Percentiles rank a stretch among this genome's conserved stretches.
Evolutionary conservation across 2,888 invertebrate genomes (phyloP).

Genomic region (Elegia similella): DNA sequence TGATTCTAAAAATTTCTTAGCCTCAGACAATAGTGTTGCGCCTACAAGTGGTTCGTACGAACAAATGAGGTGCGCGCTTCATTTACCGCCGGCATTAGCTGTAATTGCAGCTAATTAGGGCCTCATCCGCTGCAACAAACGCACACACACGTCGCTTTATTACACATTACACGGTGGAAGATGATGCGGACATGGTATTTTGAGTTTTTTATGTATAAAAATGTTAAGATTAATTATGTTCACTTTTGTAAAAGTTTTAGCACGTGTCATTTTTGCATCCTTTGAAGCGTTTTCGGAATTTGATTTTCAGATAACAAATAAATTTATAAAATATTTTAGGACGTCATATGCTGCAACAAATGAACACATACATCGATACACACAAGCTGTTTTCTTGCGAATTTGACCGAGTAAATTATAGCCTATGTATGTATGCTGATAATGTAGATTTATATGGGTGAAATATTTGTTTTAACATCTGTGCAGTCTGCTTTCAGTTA

Average conservation of each 20-base stretch:
- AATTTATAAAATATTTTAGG: no score
- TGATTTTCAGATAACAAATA: no score
- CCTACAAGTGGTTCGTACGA: slow-evolving; percentile 25
- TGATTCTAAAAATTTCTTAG: neutral
- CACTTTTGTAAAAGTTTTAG: neutral
- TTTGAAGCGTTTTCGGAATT: no score
- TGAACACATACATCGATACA: no score
- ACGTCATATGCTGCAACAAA: no score
- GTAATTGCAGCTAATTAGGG: slow-evolving; percentile 74
- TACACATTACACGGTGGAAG: slow-evolving; percentile 30
- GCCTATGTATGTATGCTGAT: no score
- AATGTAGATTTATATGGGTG: no score
- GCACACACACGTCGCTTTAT: slow-evolving; percentile 37
- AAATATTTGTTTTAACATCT: no score
- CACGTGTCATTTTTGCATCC: no score
- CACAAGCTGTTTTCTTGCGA: no score
- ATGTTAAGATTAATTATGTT: neutral
- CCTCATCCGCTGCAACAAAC: slow-evolving; percentile 60
- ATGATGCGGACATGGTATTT: slow-evolving; percentile 26
- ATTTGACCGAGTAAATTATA: no score
- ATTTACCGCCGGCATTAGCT: slow-evolving; percentile 68
- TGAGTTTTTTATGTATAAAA: neutral
- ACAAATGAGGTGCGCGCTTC: slow-evolving; percentile 62
- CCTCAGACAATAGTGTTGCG: slow-evolving; percentile 17
- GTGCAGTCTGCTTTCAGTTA: no score